Percentiles rank a stretch among this genome's conserved stretches.
These are phyloP conservation scores for Grallaria varia DNA, from an alignment of 2,113 vertebrate genomes.

Conservation along the genomic window DNA sequence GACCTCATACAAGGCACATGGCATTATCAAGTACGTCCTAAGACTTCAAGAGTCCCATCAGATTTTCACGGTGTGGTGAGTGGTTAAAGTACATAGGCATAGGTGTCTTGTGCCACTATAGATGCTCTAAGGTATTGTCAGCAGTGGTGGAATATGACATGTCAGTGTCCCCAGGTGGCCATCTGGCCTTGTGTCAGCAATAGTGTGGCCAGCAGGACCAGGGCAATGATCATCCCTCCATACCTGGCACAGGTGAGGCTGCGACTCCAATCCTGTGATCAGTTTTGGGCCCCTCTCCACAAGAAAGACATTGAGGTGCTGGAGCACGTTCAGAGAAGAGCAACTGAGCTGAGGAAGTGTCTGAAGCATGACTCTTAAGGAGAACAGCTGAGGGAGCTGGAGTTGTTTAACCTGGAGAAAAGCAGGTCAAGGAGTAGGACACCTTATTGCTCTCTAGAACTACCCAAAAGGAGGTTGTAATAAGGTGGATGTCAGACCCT, in stretches of 20 bases:
- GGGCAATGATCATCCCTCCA: neutral
- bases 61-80: neutral
- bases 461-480: neutral
- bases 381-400: neutral
- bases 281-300: neutral
- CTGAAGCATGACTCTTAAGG: neutral
- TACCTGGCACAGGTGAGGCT: neutral
- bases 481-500: accelerated
- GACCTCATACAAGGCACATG: neutral
- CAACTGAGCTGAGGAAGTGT: neutral
- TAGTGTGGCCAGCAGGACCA: neutral
- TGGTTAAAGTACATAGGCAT: neutral
- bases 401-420: neutral
- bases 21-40: neutral
- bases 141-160: neutral
- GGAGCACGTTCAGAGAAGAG: neutral
- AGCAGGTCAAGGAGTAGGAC: neutral
- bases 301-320: neutral
- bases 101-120: neutral
- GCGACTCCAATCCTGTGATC: neutral
- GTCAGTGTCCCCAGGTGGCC: neutral
- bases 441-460: accelerated
- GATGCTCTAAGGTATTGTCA: neutral
- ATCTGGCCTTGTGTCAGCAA: neutral
- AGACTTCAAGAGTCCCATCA: neutral